Evolutionary conservation across 2,113 vertebrate species (phyloP), one percentile per base, ranked within the genome.

Genomic region (Solenodon paradoxus): DNA sequence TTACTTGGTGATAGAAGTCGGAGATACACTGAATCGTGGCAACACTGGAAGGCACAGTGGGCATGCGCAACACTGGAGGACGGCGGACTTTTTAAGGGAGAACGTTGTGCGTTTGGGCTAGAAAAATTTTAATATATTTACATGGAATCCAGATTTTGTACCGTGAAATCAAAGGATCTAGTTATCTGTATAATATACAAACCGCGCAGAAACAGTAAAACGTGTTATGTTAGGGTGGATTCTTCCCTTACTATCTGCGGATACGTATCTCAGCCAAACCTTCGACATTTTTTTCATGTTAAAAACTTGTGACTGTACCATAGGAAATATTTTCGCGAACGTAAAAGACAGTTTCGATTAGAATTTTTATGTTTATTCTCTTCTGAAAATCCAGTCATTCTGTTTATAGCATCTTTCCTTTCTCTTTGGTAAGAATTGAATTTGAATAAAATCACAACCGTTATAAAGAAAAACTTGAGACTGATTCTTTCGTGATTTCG

Each of bases 41-140:
- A 20, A 66, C 47, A 63, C 71, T 3, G 61, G 26, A 15, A 66
- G 49, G 68, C 28, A 40, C 68, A 72, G 61, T 88, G 88, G 61
- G 95, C 96, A 95, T 96, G 95, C 95, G 97, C 93, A 64, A 22
- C 45, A 3, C 9, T 47, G 24, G 86, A 85, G 95, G 92, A 78
- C 97, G 95, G 95, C 91, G 96, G 93, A 92, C 63, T 92, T 83
- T 82, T n/a, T 35, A 71, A 83, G 88, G 95, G 95, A 96, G 96
- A 96, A 68, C 85, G 88, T 90, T 95, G 72, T 51, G 66, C 22
- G 4, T n/a, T 53, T 10, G 64, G 40, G 53, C n/a, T 47, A 13
- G 63, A 45, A 71, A n/a, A 10, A 7, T 84, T 92, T 90, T 85
- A 68, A 71, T 79, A 15, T 75, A 64, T 91, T 94, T 78, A 82